Conservation (phyloP, 2,888 invertebrate genomes). For the Clitarchus hookeri region DNA sequence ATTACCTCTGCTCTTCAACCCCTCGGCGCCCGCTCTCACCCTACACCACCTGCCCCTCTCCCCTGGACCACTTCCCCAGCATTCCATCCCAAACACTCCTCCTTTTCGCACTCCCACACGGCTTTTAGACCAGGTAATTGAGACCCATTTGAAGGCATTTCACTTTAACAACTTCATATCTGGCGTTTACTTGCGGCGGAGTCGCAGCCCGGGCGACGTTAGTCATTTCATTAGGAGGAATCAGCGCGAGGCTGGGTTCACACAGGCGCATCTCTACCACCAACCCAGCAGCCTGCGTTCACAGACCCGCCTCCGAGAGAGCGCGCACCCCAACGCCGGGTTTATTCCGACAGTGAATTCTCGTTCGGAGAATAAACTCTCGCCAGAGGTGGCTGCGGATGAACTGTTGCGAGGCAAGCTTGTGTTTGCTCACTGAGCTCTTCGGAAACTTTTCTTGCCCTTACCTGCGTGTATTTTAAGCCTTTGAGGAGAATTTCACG, state of each 20-base stretch:
- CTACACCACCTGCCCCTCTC: slow-evolving; percentile 22
- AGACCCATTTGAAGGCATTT: slow-evolving; percentile 47
- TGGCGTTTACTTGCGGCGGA: slow-evolving; percentile 44
- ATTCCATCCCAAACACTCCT: slow-evolving; percentile 19
- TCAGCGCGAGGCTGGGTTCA: slow-evolving; percentile 2
- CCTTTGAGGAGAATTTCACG: no score
- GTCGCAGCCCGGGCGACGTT: slow-evolving; percentile 24
- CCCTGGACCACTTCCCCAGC: slow-evolving; percentile 26
- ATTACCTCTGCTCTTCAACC: slow-evolving; percentile 30
- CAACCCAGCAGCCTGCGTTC: neutral
- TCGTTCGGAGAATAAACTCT: no score
- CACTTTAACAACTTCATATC: slow-evolving; percentile 47
- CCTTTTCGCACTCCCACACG: slow-evolving; percentile 28
- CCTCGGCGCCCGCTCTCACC: slow-evolving; percentile 5
- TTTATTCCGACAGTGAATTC: no score
- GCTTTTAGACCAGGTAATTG: slow-evolving; percentile 45
- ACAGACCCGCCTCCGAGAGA: neutral
- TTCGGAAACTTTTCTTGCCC: no score
- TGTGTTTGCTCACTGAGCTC: no score
- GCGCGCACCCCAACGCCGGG: no score
- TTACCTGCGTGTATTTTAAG: no score
- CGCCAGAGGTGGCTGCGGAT: no score
- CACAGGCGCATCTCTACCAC: neutral
- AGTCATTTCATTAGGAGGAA: slow-evolving; percentile 26
- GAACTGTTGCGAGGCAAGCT: no score